Evolutionary conservation across 2,113 vertebrate genomes (phyloP), one percentile per base, ranked within the genome.

Genomic region (Aythya baeri): DNA sequence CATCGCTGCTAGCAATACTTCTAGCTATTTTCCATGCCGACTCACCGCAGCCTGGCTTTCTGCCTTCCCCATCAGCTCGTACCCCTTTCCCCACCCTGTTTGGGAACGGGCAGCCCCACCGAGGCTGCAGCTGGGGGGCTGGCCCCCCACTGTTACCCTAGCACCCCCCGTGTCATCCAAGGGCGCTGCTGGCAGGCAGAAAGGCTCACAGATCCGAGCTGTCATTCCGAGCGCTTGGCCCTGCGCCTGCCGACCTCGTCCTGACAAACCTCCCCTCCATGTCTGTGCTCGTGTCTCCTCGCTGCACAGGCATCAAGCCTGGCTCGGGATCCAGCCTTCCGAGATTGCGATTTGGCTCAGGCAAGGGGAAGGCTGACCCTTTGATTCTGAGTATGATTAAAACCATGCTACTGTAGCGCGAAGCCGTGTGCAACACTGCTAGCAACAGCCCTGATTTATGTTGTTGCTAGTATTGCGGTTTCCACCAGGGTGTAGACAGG

Each of bases 401-500:
- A 97, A 78, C 81, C 86, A 85, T 73, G 96, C 95, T 95, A 95
- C 95, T 89, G 93, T 91, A 95, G 92, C 38, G 21, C 83, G 89
- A 94, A 84, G 75, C 94, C 6, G 72, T 71, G 95, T 61, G 91
- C 94, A 97, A 97, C 91, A 90, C 86, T 87, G 94, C 90, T 94
- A 97, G 93, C 94, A 95, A 91, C 93, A 93, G 94, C 71, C 54
- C 81, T 95, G 95, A 97, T 97, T 96, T 96, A 96, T 93, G 93
- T 81, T 86, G 93, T 92, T 97, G 96, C 92, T 87, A 91, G 86
- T 95, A 91, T 93, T 94, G 97, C 61, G 44, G 93, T 96, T 97
- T 97, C 95, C 93, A 91, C 87, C 93, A 93, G 93, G 73, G 92
- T 94, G 90, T 92, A 84, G 91, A 97, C 86, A 79, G 80, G 70